Conservation (phyloP, 2,113 vertebrate genomes). For the Hippopotamus amphibius region DNA sequence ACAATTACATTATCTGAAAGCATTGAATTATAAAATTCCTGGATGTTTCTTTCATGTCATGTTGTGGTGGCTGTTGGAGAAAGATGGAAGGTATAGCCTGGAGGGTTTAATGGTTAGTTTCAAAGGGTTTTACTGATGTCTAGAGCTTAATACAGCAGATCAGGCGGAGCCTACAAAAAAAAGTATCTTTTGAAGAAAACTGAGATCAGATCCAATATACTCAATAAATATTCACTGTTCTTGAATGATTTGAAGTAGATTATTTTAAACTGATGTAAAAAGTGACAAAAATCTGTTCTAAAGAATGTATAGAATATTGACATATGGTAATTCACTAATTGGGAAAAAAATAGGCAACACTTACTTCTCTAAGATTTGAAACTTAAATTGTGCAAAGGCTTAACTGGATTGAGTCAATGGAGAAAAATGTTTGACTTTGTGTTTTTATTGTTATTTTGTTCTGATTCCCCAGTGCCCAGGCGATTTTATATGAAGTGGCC, state of each 20-base stretch:
- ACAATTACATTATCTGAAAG: conserved; percentile 78
- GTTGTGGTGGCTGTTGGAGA: conserved; percentile 72
- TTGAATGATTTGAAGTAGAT: conserved; percentile 39
- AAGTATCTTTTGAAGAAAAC: neutral
- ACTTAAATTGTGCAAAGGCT: neutral
- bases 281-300: conserved; percentile 61
- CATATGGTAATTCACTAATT: conserved; percentile 64
- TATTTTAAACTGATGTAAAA: conserved; percentile 64
- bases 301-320: conserved; percentile 63
- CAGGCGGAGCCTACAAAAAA: neutral
- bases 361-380: conserved; percentile 49
- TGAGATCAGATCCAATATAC: neutral
- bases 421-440: neutral
- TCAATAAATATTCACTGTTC: conserved; percentile 54
- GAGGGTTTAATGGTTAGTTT: neutral
- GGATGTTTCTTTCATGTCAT: conserved; percentile 63
- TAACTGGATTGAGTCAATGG: neutral
- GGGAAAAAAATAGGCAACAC: neutral
- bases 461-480: neutral
- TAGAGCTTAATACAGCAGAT: neutral
- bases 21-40: conserved; percentile 76
- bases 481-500: neutral
- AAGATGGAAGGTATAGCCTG: conserved; percentile 45
- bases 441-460: neutral
- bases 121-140: neutral